Evolutionary conservation across 1,140 invertebrate species (phyloP).

Genomic region (Aphis gossypii): DNA sequence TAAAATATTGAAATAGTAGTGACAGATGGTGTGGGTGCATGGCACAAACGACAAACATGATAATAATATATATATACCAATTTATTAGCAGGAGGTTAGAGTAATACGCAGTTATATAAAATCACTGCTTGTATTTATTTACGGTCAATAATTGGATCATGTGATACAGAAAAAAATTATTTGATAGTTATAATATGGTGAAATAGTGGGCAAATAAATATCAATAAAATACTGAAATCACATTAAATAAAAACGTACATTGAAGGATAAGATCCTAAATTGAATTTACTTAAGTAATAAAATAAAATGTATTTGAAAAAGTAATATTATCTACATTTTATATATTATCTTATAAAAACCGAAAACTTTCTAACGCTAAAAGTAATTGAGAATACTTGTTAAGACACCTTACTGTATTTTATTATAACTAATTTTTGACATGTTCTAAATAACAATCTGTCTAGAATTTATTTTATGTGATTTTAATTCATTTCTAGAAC

Average conservation of each 20-base stretch:
- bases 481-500: background rate
- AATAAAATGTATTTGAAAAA: background rate
- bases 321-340: background rate
- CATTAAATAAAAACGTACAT: background rate
- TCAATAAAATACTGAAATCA: background rate
- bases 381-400: background rate
- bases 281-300: slow-evolving; percentile 13
- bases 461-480: background rate
- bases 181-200: background rate
- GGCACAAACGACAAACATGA: background rate
- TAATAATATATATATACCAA: background rate
- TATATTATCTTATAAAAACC: background rate
- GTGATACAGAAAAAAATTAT: background rate
- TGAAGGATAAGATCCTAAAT: background rate
- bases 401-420: background rate
- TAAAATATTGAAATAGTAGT: background rate
- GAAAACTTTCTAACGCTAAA: background rate
- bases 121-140: background rate
- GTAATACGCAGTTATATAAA: background rate
- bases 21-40: background rate
- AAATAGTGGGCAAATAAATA: background rate
- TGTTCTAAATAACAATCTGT: background rate
- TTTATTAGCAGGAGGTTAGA: slow-evolving; percentile 13
- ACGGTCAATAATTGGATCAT: background rate
- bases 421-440: background rate